Evolutionary conservation across 1,140 invertebrate genomes (phyloP).

Genomic region (Scaptomyza pallida): DNA sequence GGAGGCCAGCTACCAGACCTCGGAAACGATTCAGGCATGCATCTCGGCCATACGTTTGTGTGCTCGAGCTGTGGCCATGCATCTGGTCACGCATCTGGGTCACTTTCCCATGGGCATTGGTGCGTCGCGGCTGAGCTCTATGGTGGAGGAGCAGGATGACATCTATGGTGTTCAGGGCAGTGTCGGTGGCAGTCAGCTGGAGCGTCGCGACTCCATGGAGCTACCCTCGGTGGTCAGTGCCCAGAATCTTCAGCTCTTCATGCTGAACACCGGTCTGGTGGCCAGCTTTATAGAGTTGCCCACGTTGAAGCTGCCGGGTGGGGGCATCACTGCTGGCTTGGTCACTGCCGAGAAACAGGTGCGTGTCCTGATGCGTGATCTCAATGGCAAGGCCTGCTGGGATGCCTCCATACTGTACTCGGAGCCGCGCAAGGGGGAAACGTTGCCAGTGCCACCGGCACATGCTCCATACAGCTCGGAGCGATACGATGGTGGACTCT

Average conservation of each 20-base stretch:
- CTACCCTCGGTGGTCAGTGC: slow-evolving; percentile 86
- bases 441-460: slow-evolving; percentile 12
- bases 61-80: slow-evolving; percentile 89
- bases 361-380: slow-evolving; percentile 93
- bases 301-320: slow-evolving; percentile 92
- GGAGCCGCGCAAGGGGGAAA: slow-evolving; percentile 85
- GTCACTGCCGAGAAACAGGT: slow-evolving; percentile 89
- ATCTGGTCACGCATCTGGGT: slow-evolving; percentile 93
- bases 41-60: slow-evolving; percentile 87
- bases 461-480: slow-evolving; percentile 37
- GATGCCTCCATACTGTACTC: slow-evolving; percentile 95
- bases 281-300: slow-evolving; percentile 96
- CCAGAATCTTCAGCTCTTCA: slow-evolving; percentile 95
- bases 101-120: slow-evolving; percentile 96
- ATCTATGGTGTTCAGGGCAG: slow-evolving; percentile 77
- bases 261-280: slow-evolving; percentile 92
- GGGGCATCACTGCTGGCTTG: slow-evolving; percentile 91
- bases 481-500: slow-evolving; percentile 42
- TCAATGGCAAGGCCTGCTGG: slow-evolving; percentile 99
- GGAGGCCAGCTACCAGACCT: slow-evolving; percentile 81
- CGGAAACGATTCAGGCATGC: slow-evolving; percentile 84
- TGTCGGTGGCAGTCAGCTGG: slow-evolving; percentile 27
- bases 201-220: slow-evolving; percentile 73
- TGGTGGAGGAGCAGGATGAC: slow-evolving; percentile 97
- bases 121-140: slow-evolving; percentile 89